Conservation (phyloP, 2,888 invertebrate genomes). For the Argyresthia albistria region DNA sequence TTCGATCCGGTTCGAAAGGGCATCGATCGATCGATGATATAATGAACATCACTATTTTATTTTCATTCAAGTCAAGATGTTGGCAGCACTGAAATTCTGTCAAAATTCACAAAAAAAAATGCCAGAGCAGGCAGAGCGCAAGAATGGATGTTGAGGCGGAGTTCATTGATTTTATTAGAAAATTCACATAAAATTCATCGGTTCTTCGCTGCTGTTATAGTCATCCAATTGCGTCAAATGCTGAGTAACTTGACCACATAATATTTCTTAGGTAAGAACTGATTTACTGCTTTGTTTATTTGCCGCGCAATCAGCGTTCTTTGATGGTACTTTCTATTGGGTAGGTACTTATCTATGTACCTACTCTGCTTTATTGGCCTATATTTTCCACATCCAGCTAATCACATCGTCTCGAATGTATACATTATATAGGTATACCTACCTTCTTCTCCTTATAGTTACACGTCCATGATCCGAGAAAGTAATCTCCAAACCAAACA, state of each 20-base stretch:
- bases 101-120: neutral
- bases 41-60: too few species aligned
- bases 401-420: too few species aligned
- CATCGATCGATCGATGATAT: too few species aligned
- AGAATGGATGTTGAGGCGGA: neutral
- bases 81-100: neutral
- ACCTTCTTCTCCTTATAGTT: too few species aligned
- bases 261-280: conserved; percentile 10
- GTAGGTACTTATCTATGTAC: too few species aligned
- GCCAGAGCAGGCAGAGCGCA: neutral
- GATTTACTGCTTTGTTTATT: conserved; percentile 14
- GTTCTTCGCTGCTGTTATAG: neutral
- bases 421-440: too few species aligned
- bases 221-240: too few species aligned
- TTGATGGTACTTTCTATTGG: neutral
- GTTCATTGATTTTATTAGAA: neutral
- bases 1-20: too few species aligned
- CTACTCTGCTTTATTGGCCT: too few species aligned
- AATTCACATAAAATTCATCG: neutral
- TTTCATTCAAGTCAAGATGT: neutral
- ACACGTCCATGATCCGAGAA: too few species aligned
- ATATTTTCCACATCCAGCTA: too few species aligned
- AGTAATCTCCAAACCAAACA: too few species aligned
- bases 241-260: conserved; percentile 5
- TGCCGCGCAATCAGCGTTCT: conserved; percentile 46